Evolutionary conservation across 2,113 vertebrate genomes (phyloP), one percentile per base, ranked within the genome.

Genomic region (Caloenas nicobarica): DNA sequence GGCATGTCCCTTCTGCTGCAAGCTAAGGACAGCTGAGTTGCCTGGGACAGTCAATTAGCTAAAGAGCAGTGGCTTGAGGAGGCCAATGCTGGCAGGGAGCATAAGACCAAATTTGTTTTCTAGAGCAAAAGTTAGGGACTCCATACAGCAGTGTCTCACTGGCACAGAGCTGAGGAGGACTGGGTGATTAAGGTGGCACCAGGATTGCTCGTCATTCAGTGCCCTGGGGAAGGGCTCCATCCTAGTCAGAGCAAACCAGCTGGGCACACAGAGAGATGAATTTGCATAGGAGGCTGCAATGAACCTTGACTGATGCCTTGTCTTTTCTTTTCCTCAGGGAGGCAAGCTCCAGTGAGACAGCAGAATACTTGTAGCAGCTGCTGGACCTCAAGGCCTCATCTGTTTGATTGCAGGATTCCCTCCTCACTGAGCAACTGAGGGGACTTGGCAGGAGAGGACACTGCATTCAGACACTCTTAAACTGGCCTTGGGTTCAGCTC

Each of bases 281-380:
- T 79, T 87, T 82, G 31, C 42, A 24, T 23, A 62, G 46, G 42
- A 77, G 38, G 36, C 38, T 57, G 34, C 57, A 76, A 33, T 66
- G 42, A 65, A 81, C 84, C 29, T 91, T 82, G 78, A 82, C 72
- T 94, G 42, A 92, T 69, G 34, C 33, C n/a, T 85, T 95, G 38
- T 90, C 76, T 93, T 96, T 74, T 94, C 62, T 97, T 96, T 95
- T 95, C n/a, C 85, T 40, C 87, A 98, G 98, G 86, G 96, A 98
- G 74, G 96, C 95, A 93, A 96, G 91, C 73, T 97, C 98, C 95
- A 98, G 98, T 91, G 97, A 97, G 81, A 97, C 98, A 96, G 76
- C 97, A 89, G 97, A 98, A 92, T 98, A 97, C 93, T 98, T 98
- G 97, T 98, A 98, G 97, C 97, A 97, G 66, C 13, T 78, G 91